These are phyloP conservation scores for Cosmia pyralina DNA, from an alignment of 2,888 invertebrate genomes.

Conservation along the genomic window DNA sequence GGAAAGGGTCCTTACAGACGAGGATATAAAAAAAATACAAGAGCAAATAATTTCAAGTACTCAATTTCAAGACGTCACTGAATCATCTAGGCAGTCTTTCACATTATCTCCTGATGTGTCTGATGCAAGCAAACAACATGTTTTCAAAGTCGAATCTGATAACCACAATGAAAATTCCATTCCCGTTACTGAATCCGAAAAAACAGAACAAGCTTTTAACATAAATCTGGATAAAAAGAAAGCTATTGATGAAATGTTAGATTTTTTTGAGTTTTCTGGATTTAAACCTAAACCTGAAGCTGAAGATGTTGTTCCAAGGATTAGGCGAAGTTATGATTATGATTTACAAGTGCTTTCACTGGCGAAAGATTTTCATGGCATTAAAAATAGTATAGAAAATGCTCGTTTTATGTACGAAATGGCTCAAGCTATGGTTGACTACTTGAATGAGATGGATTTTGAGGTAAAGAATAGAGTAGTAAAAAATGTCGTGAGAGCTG, in stretches of 20 bases:
- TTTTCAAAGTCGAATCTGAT: slow-evolving; percentile 64
- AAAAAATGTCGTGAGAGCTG: slow-evolving; percentile 77
- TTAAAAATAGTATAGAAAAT: slow-evolving; percentile 77
- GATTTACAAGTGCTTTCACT: slow-evolving; percentile 76
- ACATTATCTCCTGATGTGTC: slow-evolving; percentile 46
- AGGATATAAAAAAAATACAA: slow-evolving; percentile 80
- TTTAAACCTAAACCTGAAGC: slow-evolving; percentile 66
- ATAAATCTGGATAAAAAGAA: slow-evolving; percentile 82
- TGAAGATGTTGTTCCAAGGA: slow-evolving; percentile 65
- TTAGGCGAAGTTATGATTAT: slow-evolving; percentile 77
- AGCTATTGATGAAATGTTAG: slow-evolving; percentile 84
- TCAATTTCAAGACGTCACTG: slow-evolving; percentile 56
- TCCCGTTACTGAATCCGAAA: slow-evolving; percentile 36
- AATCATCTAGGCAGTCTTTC: slow-evolving; percentile 35
- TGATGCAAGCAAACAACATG: slow-evolving; percentile 64
- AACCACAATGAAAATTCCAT: slow-evolving; percentile 65
- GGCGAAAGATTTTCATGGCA: slow-evolving; percentile 74
- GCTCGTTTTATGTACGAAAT: slow-evolving; percentile 76
- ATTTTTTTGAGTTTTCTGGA: slow-evolving; percentile 82
- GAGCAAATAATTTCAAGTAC: slow-evolving; percentile 82
- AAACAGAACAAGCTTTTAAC: slow-evolving; percentile 53
- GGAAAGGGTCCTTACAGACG: slow-evolving; percentile 76
- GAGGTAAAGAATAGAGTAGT: slow-evolving; percentile 75
- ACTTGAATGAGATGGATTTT: slow-evolving; percentile 80
- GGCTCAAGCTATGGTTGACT: slow-evolving; percentile 78